Evolutionary conservation across 2,888 invertebrate genomes (phyloP), one percentile per base, ranked within the genome.

Genomic region (Andrena marginata): DNA sequence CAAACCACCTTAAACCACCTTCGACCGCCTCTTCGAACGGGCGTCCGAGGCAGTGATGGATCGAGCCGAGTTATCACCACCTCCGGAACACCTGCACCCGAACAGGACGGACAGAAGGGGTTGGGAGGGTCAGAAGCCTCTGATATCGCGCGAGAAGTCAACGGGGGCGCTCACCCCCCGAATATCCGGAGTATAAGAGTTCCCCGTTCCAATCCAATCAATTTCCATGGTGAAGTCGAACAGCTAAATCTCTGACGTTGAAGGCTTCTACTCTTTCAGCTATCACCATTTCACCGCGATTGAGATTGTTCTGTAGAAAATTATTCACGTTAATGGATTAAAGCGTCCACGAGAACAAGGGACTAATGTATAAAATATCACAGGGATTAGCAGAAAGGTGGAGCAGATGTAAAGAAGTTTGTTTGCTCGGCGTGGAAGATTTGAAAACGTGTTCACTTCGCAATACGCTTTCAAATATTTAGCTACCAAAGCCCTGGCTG

Each of bases 21-120:
- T 87, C 83, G 88, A 84, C 86, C 71, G 79, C 87, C 72, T 77
- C 82, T 78, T 82, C 86, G 84, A 56, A 82, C 82, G 84, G 73
- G 84, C 85, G 87, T 86, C 84, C 77, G 84, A 88, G 92, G 93
- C 93, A 93, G 93, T 93, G 93, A 93, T 93, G 93, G 93, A 93
- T 93, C 92, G 93, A 91, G 91, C 87, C 88, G 89, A 90, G 92
- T 93, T 93, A 93, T 93, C 93, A 92, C 92, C 92, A 92, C 91
- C 93, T 91, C 90, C 90, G 90, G 91, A 92, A 91, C 91, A 92
- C 87, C 84, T 83, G 78, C 85, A 74, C 79, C 75, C 87, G 56
- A 71, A 81, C 77, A 80, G 80, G 76, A 88, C 74, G 60, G 77
- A 69, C 72, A 48, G 74, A 71, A 84, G 64, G 82, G 82, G 82